phyloP scores from a whole-genome alignment of 2,888 invertebrate species.

The Philhelius pedissequus region DNA sequence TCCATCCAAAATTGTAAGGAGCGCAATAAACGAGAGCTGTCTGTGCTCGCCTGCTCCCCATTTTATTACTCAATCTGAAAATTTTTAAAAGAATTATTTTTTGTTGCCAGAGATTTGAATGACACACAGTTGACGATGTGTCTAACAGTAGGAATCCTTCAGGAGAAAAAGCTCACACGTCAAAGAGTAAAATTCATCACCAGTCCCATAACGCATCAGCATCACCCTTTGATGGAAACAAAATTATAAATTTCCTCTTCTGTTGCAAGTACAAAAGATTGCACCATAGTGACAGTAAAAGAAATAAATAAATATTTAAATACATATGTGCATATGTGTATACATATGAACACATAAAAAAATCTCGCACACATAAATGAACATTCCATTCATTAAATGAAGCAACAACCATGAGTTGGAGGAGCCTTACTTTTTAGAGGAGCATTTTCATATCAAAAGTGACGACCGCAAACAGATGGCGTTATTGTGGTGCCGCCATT shows the following conservation, averaged over 20 bases:
- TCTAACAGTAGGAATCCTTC: background rate
- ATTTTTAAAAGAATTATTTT: background rate
- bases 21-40: background rate
- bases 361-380: slow-evolving; percentile 33
- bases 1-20: slow-evolving; percentile 11
- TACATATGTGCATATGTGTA: no score
- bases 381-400: slow-evolving; percentile 49
- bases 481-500: slow-evolving; percentile 62
- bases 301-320: slow-evolving; percentile 1
- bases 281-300: slow-evolving; percentile 21
- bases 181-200: slow-evolving; percentile 26
- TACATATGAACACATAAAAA: background rate
- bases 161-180: slow-evolving; percentile 34
- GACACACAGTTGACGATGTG: slow-evolving; percentile 1
- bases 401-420: slow-evolving; percentile 4
- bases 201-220: slow-evolving; percentile 33
- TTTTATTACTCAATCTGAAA: slow-evolving; percentile 56
- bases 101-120: background rate
- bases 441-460: slow-evolving; percentile 25
- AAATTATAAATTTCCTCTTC: slow-evolving; percentile 53
- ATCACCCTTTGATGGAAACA: slow-evolving; percentile 43
- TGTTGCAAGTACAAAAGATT: slow-evolving; percentile 46
- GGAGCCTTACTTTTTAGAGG: background rate
- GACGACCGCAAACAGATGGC: slow-evolving; percentile 64
- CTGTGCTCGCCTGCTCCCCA: background rate